Conservation (phyloP, 2,888 invertebrate genomes). For the Standfussiana lucernea region DNA sequence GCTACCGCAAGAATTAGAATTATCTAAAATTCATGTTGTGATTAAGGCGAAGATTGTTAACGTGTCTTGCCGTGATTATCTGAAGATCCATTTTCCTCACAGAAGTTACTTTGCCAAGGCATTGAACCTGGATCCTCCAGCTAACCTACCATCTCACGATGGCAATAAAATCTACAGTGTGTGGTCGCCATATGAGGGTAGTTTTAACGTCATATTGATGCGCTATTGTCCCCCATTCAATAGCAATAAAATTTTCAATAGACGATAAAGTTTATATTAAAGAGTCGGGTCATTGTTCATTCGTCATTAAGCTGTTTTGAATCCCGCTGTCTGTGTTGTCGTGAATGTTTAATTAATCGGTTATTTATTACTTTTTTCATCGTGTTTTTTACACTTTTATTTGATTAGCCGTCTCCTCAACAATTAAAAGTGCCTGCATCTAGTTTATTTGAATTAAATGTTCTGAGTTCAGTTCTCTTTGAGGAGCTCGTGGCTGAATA, state of each 20-base stretch:
- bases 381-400: not conserved
- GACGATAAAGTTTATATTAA: constrained; percentile 53
- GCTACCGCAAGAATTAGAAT: too few species aligned
- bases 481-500: too few species aligned
- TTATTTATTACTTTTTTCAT: constrained; percentile 23
- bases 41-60: not conserved
- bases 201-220: constrained; percentile 66
- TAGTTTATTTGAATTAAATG: not conserved
- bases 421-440: not conserved
- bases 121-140: constrained; percentile 8
- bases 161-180: constrained; percentile 33
- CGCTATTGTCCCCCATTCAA: constrained; percentile 69
- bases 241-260: constrained; percentile 62
- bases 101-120: not conserved
- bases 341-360: constrained; percentile 39
- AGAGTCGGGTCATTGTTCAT: constrained; percentile 52
- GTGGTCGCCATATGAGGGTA: constrained; percentile 61
- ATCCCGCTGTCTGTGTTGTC: constrained; percentile 7
- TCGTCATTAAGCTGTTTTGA: constrained; percentile 35
- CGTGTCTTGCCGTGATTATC: not conserved
- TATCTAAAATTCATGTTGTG: too few species aligned
- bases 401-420: not conserved
- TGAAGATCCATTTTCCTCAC: not conserved
- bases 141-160: not conserved
- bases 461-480: not conserved